Evolutionary conservation across 1,140 invertebrate species (phyloP).

Genomic region (Atopsyche davidsoni): DNA sequence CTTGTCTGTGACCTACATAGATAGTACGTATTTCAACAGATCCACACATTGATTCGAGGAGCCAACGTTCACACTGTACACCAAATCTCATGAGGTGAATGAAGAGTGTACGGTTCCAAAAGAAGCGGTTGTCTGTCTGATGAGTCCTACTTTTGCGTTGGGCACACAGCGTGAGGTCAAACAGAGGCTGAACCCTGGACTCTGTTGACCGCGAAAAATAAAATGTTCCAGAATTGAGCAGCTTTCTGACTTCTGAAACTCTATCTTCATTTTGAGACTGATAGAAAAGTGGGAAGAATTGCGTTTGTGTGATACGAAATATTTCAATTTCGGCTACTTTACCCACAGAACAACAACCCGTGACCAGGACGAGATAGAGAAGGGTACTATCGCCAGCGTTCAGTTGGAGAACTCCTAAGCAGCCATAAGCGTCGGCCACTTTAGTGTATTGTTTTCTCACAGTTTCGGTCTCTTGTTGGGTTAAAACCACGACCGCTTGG

Average conservation of each 20-base stretch:
- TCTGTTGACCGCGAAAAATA: constrained; percentile 77
- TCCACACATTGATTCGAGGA: constrained; percentile 91
- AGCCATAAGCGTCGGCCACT: constrained; percentile 87
- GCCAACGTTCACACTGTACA: constrained; percentile 81
- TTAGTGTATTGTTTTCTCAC: constrained; percentile 83
- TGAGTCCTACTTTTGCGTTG: constrained; percentile 75
- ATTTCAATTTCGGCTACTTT: constrained; percentile 91
- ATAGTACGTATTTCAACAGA: constrained; percentile 94
- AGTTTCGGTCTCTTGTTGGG: constrained; percentile 77
- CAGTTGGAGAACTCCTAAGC: constrained; percentile 82
- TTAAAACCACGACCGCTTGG: constrained; percentile 76
- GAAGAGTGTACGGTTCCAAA: constrained; percentile 94
- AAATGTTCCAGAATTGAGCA: constrained; percentile 94
- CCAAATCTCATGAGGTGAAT: constrained; percentile 87
- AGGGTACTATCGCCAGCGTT: constrained; percentile 77
- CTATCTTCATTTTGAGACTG: constrained; percentile 62
- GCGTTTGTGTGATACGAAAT: constrained; percentile 87
- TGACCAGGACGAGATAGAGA: constrained; percentile 87
- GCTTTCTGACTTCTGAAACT: constrained; percentile 76
- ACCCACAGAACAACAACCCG: constrained; percentile 89
- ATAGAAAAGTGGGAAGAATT: constrained; percentile 81
- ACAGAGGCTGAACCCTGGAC: constrained; percentile 37
- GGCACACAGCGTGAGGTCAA: constrained; percentile 90
- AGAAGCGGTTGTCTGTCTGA: constrained; percentile 89
- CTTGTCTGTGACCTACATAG: constrained; percentile 89